Evolutionary conservation across 2,797 vertebrate genomes (phyloP).

Genomic region (Epinephelus coioides): DNA sequence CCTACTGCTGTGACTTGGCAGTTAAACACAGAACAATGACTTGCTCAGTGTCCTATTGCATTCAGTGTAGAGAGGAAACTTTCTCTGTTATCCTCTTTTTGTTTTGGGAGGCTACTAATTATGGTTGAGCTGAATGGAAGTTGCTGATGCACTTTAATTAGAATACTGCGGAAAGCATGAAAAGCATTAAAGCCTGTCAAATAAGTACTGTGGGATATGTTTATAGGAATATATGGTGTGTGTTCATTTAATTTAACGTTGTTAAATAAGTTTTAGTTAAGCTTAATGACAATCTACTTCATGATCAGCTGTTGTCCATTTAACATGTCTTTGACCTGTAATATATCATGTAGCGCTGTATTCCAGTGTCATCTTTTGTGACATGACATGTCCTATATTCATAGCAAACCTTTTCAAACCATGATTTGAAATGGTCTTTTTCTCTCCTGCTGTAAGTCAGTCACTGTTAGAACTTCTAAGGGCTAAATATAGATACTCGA

Average conservation of each 20-base stretch:
- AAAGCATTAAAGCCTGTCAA: not conserved
- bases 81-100: conserved; percentile 13
- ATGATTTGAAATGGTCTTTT: not conserved
- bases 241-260: conserved; percentile 1
- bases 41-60: conserved; percentile 7
- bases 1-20: conserved; percentile 58
- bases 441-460: conserved; percentile 3
- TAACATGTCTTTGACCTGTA: not conserved
- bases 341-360: not conserved
- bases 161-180: conserved; percentile 2
- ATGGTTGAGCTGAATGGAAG: conserved; percentile 6
- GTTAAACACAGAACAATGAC: conserved; percentile 25
- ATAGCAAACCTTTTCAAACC: conserved; percentile 2
- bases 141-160: conserved; percentile 15
- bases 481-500: conserved; percentile 28
- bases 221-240: not conserved
- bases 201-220: conserved; percentile 9
- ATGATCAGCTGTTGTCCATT: not conserved
- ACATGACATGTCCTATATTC: not conserved
- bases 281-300: not conserved
- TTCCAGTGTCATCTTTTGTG: not conserved
- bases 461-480: conserved; percentile 7
- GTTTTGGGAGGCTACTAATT: conserved; percentile 2
- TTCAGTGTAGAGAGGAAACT: conserved; percentile 13
- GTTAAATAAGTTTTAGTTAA: too few species aligned